These are phyloP conservation scores for Aphelinus atriplicis DNA, from an alignment of 1,140 invertebrate genomes.

Conservation along the genomic window DNA sequence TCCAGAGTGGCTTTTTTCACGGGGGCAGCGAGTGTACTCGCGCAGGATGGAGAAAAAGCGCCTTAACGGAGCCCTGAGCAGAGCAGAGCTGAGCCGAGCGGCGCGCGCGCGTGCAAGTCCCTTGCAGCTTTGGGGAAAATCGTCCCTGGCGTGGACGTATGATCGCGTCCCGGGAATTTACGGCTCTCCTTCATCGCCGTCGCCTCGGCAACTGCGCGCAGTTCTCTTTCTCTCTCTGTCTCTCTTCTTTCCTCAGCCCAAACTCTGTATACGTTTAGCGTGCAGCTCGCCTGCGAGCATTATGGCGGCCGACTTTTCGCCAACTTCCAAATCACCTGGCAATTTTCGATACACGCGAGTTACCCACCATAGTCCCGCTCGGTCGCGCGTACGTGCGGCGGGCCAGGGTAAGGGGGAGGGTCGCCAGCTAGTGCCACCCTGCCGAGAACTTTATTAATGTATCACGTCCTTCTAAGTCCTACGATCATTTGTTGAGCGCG, in stretches of 20 bases:
- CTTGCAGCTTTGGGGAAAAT: constrained; percentile 43
- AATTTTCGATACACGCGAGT: constrained; percentile 12
- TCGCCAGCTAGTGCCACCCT: background rate
- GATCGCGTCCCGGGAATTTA: constrained; percentile 51
- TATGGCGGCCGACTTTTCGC: constrained; percentile 30
- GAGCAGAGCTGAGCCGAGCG: background rate
- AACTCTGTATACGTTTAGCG: too few relatives aligned
- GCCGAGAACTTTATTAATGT: constrained; percentile 29
- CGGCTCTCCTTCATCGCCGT: constrained; percentile 47
- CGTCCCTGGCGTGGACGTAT: constrained; percentile 50
- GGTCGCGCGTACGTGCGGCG: background rate
- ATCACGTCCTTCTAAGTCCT: background rate
- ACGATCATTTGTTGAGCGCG: constrained; percentile 19
- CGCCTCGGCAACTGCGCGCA: constrained; percentile 18
- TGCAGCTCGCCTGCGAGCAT: constrained; percentile 11
- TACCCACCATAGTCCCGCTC: background rate
- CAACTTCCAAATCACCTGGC: constrained; percentile 12
- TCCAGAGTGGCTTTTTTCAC: background rate
- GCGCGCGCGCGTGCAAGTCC: background rate
- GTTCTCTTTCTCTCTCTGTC: too few relatives aligned
- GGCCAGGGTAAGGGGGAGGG: too few relatives aligned
- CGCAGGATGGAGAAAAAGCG: background rate
- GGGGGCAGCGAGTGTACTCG: background rate
- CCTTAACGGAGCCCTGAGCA: too few relatives aligned
- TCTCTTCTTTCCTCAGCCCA: too few relatives aligned